A percentile compares a stretch with the other conserved stretches of the same genome.
Evolutionary conservation across 2,113 vertebrate genomes (phyloP).

Genomic region (Protomyctophum bolini): DNA sequence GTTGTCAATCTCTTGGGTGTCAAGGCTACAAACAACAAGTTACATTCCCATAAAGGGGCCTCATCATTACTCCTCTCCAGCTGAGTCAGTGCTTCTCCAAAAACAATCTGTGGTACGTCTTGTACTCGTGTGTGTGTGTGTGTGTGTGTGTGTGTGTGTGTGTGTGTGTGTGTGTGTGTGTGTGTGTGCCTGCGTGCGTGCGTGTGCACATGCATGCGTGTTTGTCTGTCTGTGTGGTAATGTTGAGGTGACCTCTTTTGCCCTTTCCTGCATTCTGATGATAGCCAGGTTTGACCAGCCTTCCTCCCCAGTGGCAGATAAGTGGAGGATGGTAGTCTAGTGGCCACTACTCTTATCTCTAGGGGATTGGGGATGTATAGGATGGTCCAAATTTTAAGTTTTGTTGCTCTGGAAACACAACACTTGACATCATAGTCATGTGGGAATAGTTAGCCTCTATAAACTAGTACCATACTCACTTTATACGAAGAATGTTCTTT

Average conservation of each 20-base stretch:
- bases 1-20: not conserved
- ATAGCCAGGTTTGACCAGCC: not conserved
- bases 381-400: constrained; percentile 16
- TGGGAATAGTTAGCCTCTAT: constrained; percentile 46
- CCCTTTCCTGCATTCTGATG: not conserved
- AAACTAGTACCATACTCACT: too few relatives aligned
- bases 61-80: constrained; percentile 26
- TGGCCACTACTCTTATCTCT: too few relatives aligned
- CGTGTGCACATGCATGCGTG: too few relatives aligned
- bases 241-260: too few relatives aligned
- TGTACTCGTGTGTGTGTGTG: not conserved
- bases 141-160: too few relatives aligned
- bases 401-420: constrained; percentile 19
- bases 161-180: too few relatives aligned
- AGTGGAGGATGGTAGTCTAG: too few relatives aligned
- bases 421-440: constrained; percentile 50
- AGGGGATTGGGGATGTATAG: not conserved
- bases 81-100: constrained; percentile 51
- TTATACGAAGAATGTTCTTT: too few relatives aligned
- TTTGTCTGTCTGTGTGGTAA: too few relatives aligned
- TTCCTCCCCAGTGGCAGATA: not conserved
- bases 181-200: too few relatives aligned
- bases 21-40: constrained; percentile 10
- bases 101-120: constrained; percentile 6
- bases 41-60: constrained; percentile 40